phyloP scores from a whole-genome alignment of 2,797 vertebrate genomes.

The Naso thynnoides region DNA sequence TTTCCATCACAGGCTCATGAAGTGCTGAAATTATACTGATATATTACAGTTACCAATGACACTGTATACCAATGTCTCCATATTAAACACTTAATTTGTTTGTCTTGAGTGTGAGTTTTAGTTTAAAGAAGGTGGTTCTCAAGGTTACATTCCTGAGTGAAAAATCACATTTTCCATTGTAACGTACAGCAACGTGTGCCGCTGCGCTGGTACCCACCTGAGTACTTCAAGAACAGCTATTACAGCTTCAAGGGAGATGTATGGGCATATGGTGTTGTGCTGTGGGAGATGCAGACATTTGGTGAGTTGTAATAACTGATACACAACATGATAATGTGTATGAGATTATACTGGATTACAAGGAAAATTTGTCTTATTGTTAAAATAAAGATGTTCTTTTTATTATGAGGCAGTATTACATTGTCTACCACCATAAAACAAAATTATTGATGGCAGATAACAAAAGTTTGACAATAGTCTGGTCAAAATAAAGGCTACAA shows the following conservation, averaged over 20 bases:
- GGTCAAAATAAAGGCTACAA: background rate
- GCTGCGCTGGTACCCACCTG: conserved; percentile 86
- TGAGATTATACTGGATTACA: background rate
- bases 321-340: background rate
- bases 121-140: background rate
- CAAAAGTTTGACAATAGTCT: too few species aligned
- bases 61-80: background rate
- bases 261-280: conserved; percentile 84
- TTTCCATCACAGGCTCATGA: conserved; percentile 6
- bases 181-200: conserved; percentile 77
- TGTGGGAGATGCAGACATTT: conserved; percentile 87
- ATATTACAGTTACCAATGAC: background rate
- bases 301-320: conserved; percentile 68
- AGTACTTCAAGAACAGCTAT: conserved; percentile 85
- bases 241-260: conserved; percentile 87
- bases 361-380: background rate
- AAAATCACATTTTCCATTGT: conserved; percentile 4
- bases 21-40: background rate
- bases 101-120: too few species aligned
- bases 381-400: background rate
- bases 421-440: background rate
- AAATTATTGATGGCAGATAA: background rate
- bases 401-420: background rate
- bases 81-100: background rate
- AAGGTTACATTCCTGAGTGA: background rate